Base-by-base conservation (phyloP, 2,888 invertebrate genomes). In the Cataglyphis livida region DNA sequence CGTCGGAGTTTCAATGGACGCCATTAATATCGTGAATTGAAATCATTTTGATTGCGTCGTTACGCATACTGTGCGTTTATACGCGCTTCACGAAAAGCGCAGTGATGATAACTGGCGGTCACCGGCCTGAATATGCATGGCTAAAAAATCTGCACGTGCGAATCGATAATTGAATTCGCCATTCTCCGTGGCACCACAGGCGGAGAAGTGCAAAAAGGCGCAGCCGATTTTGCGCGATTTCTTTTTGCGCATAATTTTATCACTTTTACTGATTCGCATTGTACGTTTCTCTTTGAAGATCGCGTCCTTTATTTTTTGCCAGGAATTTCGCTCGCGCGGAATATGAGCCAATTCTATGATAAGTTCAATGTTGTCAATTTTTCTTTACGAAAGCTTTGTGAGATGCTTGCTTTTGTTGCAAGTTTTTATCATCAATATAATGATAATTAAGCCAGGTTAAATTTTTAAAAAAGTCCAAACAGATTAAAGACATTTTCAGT, bases 91-190 rank as follows among this genome's bases (percentile, higher is more conserved):
- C 74, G 59, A 62, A 78, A 78, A 71, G 84, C 81, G 79, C 81
- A 62, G 79, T 64, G 73, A 71, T 70, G 82, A 75, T 85, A 85
- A 84, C 84, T 62, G 84, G 59, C 76, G 70, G 51, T 78, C 68
- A 81, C 51, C 64, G 71, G 61, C 74, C 81, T 86, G 86, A 86
- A 86, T 86, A 85, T 85, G 85, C 85, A 85, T 86, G 73, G 82
- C 61, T 82, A 84, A 86, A 85, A 48, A 83, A 81, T 85, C 73
- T 78, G 81, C 81, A 78, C 83, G 83, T 64, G 83, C 83, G 74
- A 81, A 71, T 83, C 73, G 70, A 78, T 86, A 86, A 86, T 86
- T 86, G 85, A 76, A 86, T 86, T 83, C 83, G 64, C 75, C 74
- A 82, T 86, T 81, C 83, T 78, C 81, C 70, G 66, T 64, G 78